Percentiles rank a stretch among this genome's conserved stretches.
phyloP scores from a whole-genome alignment of 2,113 vertebrate genomes.

The Sturnus vulgaris region DNA sequence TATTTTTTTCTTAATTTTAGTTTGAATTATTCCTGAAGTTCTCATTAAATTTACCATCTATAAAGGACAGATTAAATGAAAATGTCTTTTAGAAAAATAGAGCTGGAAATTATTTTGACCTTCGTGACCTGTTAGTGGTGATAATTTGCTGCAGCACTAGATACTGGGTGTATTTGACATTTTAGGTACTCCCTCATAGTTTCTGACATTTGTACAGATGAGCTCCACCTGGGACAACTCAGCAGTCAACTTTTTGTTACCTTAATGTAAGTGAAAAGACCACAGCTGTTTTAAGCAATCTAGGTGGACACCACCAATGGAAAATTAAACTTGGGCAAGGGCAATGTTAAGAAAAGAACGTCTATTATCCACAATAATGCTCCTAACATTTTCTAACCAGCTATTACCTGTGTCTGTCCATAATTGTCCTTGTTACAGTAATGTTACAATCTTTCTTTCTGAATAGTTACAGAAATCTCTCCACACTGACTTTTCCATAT shows the following conservation, averaged over 20 bases:
- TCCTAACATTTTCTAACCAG: constrained; percentile 49
- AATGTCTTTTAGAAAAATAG: constrained; percentile 69
- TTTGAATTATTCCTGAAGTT: constrained; percentile 62
- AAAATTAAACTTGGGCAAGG: not conserved
- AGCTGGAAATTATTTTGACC: constrained; percentile 68
- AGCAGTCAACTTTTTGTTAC: constrained; percentile 23
- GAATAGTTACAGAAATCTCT: constrained; percentile 13
- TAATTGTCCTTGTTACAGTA: constrained; percentile 21
- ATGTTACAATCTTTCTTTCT: not conserved
- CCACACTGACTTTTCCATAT: not conserved
- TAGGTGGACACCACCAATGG: not conserved
- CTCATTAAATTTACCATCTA: constrained; percentile 71
- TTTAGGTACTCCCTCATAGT: constrained; percentile 33
- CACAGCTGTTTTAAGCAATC: not conserved
- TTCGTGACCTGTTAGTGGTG: constrained; percentile 53
- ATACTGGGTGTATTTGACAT: constrained; percentile 12
- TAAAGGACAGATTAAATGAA: constrained; percentile 67
- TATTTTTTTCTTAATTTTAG: constrained; percentile 55
- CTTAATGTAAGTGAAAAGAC: constrained; percentile 6
- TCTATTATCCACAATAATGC: not conserved
- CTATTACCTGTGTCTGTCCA: not conserved
- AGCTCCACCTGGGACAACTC: not conserved
- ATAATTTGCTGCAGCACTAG: constrained; percentile 52
- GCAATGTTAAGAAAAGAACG: not conserved
- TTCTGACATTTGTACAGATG: constrained; percentile 17